phyloP scores from a whole-genome alignment of 2,113 vertebrate genomes.

The Leptocoma aspasia region DNA sequence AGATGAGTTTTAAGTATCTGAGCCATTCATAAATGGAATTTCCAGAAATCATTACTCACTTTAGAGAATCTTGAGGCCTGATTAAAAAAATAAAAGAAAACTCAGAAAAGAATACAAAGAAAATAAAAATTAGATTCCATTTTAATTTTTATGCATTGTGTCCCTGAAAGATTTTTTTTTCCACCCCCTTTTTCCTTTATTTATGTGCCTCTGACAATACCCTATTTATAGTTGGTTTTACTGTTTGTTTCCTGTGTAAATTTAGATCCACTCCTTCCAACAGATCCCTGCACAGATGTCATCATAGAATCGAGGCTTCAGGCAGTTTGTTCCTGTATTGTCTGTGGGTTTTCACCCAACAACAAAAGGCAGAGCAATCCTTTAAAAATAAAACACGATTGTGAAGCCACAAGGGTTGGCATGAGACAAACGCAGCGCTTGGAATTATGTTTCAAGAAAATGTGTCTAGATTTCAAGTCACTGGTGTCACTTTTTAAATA shows the following conservation, averaged over 20 bases:
- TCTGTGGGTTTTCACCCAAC: slow-evolving; percentile 59
- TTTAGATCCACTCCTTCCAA: slow-evolving; percentile 28
- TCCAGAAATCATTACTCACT: slow-evolving; percentile 49
- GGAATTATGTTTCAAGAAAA: slow-evolving; percentile 60
- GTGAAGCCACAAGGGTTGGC: slow-evolving; percentile 50
- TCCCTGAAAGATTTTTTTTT: not conserved
- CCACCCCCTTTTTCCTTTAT: not conserved
- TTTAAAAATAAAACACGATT: slow-evolving; percentile 57
- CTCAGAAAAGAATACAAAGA: not conserved
- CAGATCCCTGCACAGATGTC: slow-evolving; percentile 61
- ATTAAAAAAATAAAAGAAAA: slow-evolving; percentile 41
- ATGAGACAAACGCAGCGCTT: slow-evolving; percentile 42
- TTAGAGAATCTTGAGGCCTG: not conserved
- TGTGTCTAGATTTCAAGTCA: slow-evolving; percentile 67
- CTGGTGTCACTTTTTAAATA: slow-evolving; percentile 65
- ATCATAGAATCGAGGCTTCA: slow-evolving; percentile 41
- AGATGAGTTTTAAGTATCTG: not conserved
- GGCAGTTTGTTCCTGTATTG: slow-evolving; percentile 49
- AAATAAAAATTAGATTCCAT: not conserved
- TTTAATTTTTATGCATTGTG: not conserved
- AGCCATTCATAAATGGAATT: slow-evolving; percentile 27
- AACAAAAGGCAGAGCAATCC: slow-evolving; percentile 62
- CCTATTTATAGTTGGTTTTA: slow-evolving; percentile 51
- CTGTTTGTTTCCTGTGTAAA: slow-evolving; percentile 52
- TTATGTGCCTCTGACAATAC: slow-evolving; percentile 29